A percentile compares a stretch with the other conserved stretches of the same genome.
Evolutionary conservation across 2,888 invertebrate species (phyloP).

Genomic region (Lithophane leautieri): DNA sequence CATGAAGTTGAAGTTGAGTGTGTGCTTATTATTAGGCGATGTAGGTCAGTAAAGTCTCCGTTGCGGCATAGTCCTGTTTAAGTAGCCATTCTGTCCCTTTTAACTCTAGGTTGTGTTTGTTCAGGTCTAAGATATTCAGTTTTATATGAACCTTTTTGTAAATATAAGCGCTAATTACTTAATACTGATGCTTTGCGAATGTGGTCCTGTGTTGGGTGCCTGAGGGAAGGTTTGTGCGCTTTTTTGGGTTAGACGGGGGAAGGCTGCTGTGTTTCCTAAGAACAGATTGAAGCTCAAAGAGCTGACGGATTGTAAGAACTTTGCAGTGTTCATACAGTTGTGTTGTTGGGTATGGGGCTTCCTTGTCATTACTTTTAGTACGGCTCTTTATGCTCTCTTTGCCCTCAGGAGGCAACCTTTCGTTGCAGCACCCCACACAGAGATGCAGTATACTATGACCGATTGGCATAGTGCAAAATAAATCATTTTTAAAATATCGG

Average conservation of each 20-base stretch:
- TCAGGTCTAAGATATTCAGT: background rate
- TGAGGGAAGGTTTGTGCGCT: background rate
- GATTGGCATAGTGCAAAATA: no score
- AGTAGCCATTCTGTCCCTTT: no score
- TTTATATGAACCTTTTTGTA: background rate
- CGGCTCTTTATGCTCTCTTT: no score
- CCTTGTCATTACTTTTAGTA: background rate
- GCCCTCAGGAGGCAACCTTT: background rate
- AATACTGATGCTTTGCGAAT: background rate
- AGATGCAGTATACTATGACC: background rate
- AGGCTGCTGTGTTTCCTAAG: background rate
- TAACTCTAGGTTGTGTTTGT: background rate
- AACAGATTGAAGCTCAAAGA: conserved; percentile 5
- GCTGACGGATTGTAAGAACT: background rate
- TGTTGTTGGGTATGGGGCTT: background rate
- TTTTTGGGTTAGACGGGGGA: background rate
- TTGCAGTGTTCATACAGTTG: background rate
- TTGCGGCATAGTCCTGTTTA: no score
- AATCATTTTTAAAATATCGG: background rate
- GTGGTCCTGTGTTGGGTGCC: background rate
- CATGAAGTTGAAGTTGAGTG: no score
- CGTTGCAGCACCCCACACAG: background rate
- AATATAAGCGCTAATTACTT: background rate
- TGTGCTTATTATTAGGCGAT: no score
- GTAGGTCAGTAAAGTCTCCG: no score